Percentiles rank a stretch among this genome's conserved stretches.
Conservation (phyloP, 2,113 vertebrate genomes). For the Zingel zingel region DNA sequence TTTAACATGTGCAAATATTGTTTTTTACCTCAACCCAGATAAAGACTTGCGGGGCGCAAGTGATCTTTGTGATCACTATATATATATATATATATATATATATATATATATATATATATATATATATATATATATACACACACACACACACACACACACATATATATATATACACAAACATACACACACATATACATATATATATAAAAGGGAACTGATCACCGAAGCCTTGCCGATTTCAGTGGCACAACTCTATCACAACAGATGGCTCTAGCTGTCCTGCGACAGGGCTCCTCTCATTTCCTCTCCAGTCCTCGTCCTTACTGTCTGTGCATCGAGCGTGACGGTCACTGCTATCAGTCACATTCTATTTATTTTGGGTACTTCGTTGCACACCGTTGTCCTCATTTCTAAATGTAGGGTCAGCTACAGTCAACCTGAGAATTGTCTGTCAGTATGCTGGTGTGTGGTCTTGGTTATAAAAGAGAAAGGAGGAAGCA, state of each 20-base stretch:
- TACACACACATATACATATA: too few relatives aligned
- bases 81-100: too few relatives aligned
- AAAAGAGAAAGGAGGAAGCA: slow-evolving; percentile 35
- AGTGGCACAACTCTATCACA: slow-evolving; percentile 51
- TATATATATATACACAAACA: too few relatives aligned
- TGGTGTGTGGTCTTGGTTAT: slow-evolving; percentile 18
- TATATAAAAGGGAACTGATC: slow-evolving; percentile 7
- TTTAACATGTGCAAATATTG: too few relatives aligned
- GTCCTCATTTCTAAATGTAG: slow-evolving; percentile 75
- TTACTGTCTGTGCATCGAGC: slow-evolving; percentile 57
- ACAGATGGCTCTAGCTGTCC: slow-evolving; percentile 57
- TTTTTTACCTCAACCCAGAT: too few relatives aligned
- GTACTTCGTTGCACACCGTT: slow-evolving; percentile 70
- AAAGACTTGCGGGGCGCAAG: too few relatives aligned
- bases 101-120: too few relatives aligned
- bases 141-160: too few relatives aligned
- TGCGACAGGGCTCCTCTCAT: slow-evolving; percentile 62
- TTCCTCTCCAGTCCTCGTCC: slow-evolving; percentile 61
- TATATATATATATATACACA: too few relatives aligned
- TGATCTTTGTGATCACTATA: too few relatives aligned
- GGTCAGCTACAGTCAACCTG: slow-evolving; percentile 68
- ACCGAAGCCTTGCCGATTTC: slow-evolving; percentile 40
- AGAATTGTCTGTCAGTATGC: slow-evolving; percentile 56
- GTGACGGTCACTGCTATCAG: slow-evolving; percentile 74
- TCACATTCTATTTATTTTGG: slow-evolving; percentile 80